Evolutionary conservation across 2,113 vertebrate genomes (phyloP).

Genomic region (Redunca redunca): DNA sequence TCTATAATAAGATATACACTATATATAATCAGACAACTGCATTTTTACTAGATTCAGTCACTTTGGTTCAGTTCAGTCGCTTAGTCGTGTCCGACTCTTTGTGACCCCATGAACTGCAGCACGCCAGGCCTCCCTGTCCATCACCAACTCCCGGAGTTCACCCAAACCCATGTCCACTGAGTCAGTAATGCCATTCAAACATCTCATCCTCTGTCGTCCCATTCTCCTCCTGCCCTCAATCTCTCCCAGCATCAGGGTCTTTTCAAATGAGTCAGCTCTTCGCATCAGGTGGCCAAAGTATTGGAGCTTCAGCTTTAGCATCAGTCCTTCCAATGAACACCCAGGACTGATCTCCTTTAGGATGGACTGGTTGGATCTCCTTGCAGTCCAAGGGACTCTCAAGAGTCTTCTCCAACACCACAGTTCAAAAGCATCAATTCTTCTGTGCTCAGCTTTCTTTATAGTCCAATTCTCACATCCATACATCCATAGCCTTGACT

Average conservation of each 20-base stretch:
- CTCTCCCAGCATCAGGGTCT: neutral
- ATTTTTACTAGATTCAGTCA: neutral
- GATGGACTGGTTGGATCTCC: neutral
- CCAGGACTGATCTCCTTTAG: neutral
- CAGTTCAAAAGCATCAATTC: neutral
- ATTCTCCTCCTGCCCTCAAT: neutral
- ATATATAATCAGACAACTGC: neutral
- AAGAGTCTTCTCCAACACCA: neutral
- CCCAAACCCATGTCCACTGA: neutral
- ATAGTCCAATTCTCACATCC: neutral
- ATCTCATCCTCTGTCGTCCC: neutral
- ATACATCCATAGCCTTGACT: neutral
- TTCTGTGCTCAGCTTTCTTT: fast-evolving
- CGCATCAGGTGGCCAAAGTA: neutral
- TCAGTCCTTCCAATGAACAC: neutral
- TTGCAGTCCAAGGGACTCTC: neutral
- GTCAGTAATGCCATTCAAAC: neutral
- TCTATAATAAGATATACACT: neutral
- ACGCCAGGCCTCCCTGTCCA: neutral
- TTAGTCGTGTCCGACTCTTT: neutral
- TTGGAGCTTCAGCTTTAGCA: neutral
- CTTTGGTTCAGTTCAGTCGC: neutral
- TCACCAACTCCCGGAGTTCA: neutral
- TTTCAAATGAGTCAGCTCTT: neutral
- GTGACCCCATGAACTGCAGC: neutral